Conservation (phyloP, 2,113 vertebrate species). For the Micronycteris hirsuta region DNA sequence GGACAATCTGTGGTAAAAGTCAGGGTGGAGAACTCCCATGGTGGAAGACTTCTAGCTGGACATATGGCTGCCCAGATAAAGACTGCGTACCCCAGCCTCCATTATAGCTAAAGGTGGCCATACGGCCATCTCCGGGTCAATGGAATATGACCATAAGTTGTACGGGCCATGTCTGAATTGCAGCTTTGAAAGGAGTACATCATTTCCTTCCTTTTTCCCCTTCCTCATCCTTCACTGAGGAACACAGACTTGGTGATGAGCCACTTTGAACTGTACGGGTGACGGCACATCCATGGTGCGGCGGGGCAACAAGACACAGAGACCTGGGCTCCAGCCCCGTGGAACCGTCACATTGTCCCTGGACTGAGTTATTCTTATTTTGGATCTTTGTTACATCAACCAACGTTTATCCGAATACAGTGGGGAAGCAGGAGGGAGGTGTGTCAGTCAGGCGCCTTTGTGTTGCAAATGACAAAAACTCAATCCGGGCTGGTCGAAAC, state of each 20-base stretch:
- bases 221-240: not conserved
- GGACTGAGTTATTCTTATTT: not conserved
- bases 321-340: not conserved
- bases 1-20: not conserved
- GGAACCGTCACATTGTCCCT: not conserved
- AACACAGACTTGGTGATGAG: not conserved
- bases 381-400: not conserved
- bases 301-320: not conserved
- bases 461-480: not conserved
- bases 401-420: not conserved
- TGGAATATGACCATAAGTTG: not conserved
- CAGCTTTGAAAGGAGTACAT: not conserved
- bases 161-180: not conserved
- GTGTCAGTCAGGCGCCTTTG: not conserved
- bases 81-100: not conserved
- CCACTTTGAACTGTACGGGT: not conserved
- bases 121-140: not conserved
- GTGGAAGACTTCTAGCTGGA: not conserved
- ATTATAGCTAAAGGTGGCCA: not conserved
- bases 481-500: not conserved
- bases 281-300: not conserved
- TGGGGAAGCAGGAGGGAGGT: not conserved
- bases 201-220: not conserved
- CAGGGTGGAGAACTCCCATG: not conserved
- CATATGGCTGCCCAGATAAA: not conserved